These are phyloP conservation scores for Agelastica alni DNA, from an alignment of 2,888 invertebrate genomes.

Conservation along the genomic window DNA sequence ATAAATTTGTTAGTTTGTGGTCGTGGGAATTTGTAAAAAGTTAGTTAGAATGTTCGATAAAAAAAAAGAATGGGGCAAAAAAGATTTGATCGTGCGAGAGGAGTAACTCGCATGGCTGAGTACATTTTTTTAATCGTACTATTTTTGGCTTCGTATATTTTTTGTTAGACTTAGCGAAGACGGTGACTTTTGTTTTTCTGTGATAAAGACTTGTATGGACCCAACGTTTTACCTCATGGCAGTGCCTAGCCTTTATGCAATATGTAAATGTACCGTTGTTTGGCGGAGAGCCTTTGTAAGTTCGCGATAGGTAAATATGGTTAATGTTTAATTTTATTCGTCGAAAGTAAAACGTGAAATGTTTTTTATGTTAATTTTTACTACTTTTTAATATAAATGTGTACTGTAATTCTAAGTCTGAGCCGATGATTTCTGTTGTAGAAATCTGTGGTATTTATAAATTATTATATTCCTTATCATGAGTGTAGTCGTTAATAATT, in stretches of 20 bases:
- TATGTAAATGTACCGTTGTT: constrained; percentile 28
- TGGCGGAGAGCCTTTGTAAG: constrained; percentile 20
- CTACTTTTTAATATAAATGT: constrained; percentile 43
- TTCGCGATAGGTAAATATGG: constrained; percentile 13
- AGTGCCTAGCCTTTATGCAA: constrained; percentile 57
- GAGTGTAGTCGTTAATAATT: constrained; percentile 44
- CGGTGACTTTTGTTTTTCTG: constrained; percentile 52
- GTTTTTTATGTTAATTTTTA: constrained; percentile 46
- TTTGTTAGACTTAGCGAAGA: constrained; percentile 22
- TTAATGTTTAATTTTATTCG: constrained; percentile 25
- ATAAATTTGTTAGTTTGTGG: too few relatives aligned
- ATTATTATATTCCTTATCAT: constrained; percentile 54
- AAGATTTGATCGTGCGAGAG: too few relatives aligned
- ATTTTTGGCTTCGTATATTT: constrained; percentile 35
- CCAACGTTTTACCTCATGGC: constrained; percentile 57
- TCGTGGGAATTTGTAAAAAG: too few relatives aligned
- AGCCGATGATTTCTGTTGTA: constrained; percentile 43
- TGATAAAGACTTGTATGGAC: constrained; percentile 52
- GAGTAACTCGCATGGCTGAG: constrained; percentile 5
- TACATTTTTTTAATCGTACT: constrained; percentile 27
- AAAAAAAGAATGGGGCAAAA: too few relatives aligned
- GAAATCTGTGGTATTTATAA: constrained; percentile 45
- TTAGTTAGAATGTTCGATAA: too few relatives aligned
- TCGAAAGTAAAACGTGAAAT: constrained; percentile 39
- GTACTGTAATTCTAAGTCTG: constrained; percentile 52